Base-by-base conservation (phyloP, 2,797 vertebrate genomes). In the Balearica regulorum region DNA sequence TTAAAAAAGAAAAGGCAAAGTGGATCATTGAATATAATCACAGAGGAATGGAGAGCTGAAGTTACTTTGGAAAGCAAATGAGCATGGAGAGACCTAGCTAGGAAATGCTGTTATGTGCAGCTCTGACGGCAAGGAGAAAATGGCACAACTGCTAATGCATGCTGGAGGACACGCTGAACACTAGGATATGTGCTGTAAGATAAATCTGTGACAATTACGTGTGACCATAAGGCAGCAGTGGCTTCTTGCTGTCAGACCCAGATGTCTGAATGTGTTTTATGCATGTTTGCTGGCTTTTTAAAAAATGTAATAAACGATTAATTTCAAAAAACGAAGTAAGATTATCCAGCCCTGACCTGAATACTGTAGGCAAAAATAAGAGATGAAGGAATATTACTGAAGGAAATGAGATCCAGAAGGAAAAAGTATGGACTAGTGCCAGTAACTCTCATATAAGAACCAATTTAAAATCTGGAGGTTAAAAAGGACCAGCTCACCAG, bases 341-440 rank as follows among this genome's bases (percentile, higher is more conserved):
- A 85, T 94, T 93, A 94, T 72, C 73, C 75, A 86, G 41, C 31
- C 37, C 60, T 95, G 84, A 93, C 65, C 53, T 64, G 57, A 94
- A 77, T 85, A 91, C 65, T 90, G 24, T 16, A 93, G 70, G 71
- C 19, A 73, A 89, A 97, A 97, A 94, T 37, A 93, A 96, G 60
- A 96, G 62, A 80, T 83, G 88, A 92, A 91, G 44, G 41, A 92
- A 87, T 90, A 91, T 85, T 79, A 62, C 16, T 11, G 61, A 75
- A 39, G 26, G 20, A 80, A 97, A 96, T 95, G 73, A 95, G 75
- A 94, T 96, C 91, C 90, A 96, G 88, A 95, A 97, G 72, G 64
- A 66, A 95, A 72, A 72, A 39, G 12, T 68, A 79, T 75, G 86
- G 76, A 72, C 55, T 68, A 71, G 25, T 89, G 87, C 89, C 96